Conservation (phyloP, 92 coral and sea anemone genomes). For the Paragorgia papillata region DNA sequence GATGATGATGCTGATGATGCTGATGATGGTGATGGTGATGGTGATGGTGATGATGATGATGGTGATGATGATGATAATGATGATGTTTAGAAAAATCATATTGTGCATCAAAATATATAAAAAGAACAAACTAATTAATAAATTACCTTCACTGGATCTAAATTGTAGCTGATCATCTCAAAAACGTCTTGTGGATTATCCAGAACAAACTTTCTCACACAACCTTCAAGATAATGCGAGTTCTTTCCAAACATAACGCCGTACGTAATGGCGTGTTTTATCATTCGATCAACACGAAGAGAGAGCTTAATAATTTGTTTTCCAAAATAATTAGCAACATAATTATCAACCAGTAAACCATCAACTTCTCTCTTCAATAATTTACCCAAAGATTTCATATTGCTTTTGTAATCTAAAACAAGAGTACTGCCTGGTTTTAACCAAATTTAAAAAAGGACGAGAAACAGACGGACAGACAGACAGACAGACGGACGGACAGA, state of each 20-base stretch:
- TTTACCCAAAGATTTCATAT: not conserved
- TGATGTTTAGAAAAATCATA: not conserved
- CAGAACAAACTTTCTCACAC: conserved; percentile 65
- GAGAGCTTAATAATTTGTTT: conserved; percentile 64
- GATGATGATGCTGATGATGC: not conserved
- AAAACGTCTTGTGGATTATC: conserved; percentile 91
- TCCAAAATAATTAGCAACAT: conserved; percentile 69
- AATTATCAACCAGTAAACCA: conserved; percentile 88
- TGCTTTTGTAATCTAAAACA: not conserved
- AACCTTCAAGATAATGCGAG: conserved; percentile 68
- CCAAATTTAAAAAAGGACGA: too few species aligned
- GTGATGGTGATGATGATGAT: not conserved
- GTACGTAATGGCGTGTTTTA: conserved; percentile 83
- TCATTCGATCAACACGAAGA: conserved; percentile 83
- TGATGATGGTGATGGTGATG: not conserved
- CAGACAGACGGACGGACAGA: too few species aligned
- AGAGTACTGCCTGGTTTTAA: too few species aligned
- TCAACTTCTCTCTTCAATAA: conserved; percentile 68
- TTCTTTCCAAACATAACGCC: conserved; percentile 74
- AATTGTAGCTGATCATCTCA: conserved; percentile 71
- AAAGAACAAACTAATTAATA: not conserved
- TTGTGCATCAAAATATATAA: not conserved
- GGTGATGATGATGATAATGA: not conserved
- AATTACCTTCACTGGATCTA: conserved; percentile 76
- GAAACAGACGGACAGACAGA: too few species aligned